Evolutionary conservation across 2,888 invertebrate species (phyloP).

Genomic region (Petrolisthes manimaculis): DNA sequence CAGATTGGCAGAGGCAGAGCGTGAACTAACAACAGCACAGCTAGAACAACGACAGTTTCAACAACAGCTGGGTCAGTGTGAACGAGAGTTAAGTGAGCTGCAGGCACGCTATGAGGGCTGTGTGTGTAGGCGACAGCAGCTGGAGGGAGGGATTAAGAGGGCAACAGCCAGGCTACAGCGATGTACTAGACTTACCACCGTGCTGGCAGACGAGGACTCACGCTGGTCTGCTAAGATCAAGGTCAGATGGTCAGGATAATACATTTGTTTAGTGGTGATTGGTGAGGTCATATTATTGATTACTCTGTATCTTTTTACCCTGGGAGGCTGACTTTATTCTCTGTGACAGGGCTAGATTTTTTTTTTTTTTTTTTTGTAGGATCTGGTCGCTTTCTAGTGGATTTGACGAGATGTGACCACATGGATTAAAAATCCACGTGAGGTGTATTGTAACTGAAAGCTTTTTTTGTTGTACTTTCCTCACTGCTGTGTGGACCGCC

Average conservation of each 20-base stretch:
- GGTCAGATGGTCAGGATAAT: constrained; percentile 17
- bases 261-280: no score
- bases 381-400: no score
- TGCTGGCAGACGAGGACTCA: constrained; percentile 63
- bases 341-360: no score
- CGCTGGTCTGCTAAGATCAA: constrained; percentile 60
- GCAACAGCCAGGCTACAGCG: constrained; percentile 63
- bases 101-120: constrained; percentile 64
- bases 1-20: constrained; percentile 57
- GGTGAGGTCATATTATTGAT: no score
- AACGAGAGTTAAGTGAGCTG: constrained; percentile 59
- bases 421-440: no score
- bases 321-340: no score
- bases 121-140: constrained; percentile 60
- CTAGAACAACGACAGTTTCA: constrained; percentile 63
- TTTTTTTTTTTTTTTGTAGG: no score
- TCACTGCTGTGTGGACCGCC: no score
- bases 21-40: constrained; percentile 51
- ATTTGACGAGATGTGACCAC: no score
- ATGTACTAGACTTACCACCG: constrained; percentile 64
- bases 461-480: no score
- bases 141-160: constrained; percentile 63
- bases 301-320: no score
- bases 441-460: no score
- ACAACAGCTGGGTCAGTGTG: constrained; percentile 61